Percentiles rank a stretch among this genome's conserved stretches.
Evolutionary conservation across 2,113 vertebrate genomes (phyloP).

Genomic region (Melanocharis versteri): DNA sequence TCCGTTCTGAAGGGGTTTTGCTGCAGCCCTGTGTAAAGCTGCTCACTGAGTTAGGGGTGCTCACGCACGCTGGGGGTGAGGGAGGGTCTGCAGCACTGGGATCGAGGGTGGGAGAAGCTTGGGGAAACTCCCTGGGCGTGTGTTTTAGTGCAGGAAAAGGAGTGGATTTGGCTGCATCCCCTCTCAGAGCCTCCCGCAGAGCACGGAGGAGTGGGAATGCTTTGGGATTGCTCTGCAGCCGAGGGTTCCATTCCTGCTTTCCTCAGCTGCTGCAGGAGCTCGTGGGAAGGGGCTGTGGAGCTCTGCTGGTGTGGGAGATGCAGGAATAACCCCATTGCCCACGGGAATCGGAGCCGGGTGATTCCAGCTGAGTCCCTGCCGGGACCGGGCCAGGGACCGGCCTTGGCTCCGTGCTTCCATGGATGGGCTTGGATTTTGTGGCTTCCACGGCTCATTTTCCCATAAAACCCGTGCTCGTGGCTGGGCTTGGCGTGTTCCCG

Average conservation of each 20-base stretch:
- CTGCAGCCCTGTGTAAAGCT: neutral
- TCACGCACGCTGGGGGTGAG: rapidly evolving
- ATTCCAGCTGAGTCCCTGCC: neutral
- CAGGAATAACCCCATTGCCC: neutral
- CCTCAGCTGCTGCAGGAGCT: neutral
- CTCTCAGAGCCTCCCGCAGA: neutral
- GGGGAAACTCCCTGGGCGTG: rapidly evolving
- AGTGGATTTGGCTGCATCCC: neutral
- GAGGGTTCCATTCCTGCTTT: neutral
- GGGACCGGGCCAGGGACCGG: rapidly evolving
- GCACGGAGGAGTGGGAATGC: neutral
- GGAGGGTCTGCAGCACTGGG: neutral
- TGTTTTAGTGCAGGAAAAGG: neutral
- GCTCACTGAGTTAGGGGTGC: neutral
- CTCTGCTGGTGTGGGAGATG: neutral
- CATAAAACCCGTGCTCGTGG: rapidly evolving
- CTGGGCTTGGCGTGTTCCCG: neutral
- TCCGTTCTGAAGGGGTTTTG: neutral
- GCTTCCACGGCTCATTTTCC: neutral
- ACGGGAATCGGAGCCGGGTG: rapidly evolving
- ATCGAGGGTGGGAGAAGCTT: neutral
- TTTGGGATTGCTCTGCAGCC: neutral
- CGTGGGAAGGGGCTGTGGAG: rapidly evolving
- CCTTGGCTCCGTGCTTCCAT: neutral
- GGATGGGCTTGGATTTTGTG: neutral